phyloP scores from a whole-genome alignment of 2,888 invertebrate species.

The Tuberolachnus salignus region DNA sequence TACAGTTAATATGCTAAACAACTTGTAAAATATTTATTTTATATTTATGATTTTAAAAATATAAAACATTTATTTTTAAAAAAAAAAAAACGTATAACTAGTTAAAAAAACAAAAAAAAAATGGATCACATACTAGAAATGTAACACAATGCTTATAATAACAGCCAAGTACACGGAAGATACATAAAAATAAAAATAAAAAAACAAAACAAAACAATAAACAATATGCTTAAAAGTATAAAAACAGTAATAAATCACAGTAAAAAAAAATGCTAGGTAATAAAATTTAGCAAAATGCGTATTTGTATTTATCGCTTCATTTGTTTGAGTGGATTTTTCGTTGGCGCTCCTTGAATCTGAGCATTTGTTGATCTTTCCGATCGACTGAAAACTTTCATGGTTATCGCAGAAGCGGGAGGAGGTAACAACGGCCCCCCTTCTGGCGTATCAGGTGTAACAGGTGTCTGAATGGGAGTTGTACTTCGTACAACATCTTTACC shows the following conservation, averaged over 20 bases:
- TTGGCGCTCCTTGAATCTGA: slow-evolving; percentile 40
- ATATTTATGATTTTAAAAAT: not conserved
- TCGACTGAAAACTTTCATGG: slow-evolving; percentile 41
- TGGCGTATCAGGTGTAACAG: slow-evolving; percentile 25
- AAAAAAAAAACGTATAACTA: too few species aligned
- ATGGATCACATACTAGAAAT: too few species aligned
- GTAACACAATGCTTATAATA: slow-evolving; percentile 16
- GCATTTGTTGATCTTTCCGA: slow-evolving; percentile 26
- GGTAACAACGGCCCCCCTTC: slow-evolving; percentile 39
- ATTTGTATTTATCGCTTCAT: slow-evolving; percentile 49
- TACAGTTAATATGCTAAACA: too few species aligned
- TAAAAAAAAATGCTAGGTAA: slow-evolving; percentile 18
- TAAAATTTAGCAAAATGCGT: not conserved
- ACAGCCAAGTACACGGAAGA: not conserved
- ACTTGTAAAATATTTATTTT: too few species aligned
- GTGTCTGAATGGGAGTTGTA: slow-evolving; percentile 16
- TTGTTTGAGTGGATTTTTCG: slow-evolving; percentile 50
- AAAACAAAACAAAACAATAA: not conserved
- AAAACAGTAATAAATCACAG: slow-evolving; percentile 25
- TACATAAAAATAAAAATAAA: not conserved
- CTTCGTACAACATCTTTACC: slow-evolving; percentile 39
- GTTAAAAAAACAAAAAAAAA: too few species aligned
- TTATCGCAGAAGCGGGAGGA: slow-evolving; percentile 49
- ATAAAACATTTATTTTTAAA: not conserved
- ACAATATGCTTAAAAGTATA: slow-evolving; percentile 3